phyloP scores from a whole-genome alignment of 2,888 invertebrate species.

The Cheilosia variabilis region DNA sequence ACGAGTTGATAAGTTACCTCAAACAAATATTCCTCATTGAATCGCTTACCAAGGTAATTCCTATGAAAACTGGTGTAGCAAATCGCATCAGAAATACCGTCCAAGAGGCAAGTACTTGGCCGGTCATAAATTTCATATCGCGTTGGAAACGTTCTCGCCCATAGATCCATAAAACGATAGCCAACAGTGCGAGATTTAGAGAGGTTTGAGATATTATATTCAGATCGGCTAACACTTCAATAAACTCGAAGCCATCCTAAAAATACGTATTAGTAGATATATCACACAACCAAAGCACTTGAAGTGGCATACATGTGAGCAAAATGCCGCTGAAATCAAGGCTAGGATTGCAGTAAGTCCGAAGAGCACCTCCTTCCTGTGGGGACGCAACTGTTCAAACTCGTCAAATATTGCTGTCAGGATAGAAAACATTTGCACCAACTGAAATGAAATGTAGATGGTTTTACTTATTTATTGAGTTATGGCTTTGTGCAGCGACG shows the following conservation, averaged over 20 bases:
- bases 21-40: neutral
- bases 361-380: constrained; percentile 77
- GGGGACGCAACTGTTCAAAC: constrained; percentile 78
- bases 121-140: constrained; percentile 90
- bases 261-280: no score
- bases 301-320: constrained; percentile 26
- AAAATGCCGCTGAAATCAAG: constrained; percentile 38
- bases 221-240: constrained; percentile 18
- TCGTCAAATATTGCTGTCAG: constrained; percentile 81
- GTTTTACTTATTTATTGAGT: no score
- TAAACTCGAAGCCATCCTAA: constrained; percentile 33
- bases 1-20: neutral
- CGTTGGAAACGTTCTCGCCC: constrained; percentile 86
- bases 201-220: constrained; percentile 86
- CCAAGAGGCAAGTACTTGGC: constrained; percentile 84
- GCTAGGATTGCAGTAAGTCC: constrained; percentile 73
- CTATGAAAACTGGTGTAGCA: constrained; percentile 37
- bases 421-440: constrained; percentile 78
- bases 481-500: no score
- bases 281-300: neutral
- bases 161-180: constrained; percentile 91
- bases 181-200: constrained; percentile 90
- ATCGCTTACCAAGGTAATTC: constrained; percentile 23
- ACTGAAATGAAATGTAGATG: constrained; percentile 4
- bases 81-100: constrained; percentile 40